A percentile compares a stretch with the other conserved stretches of the same genome.
These are phyloP conservation scores for Scalopus aquaticus DNA, from an alignment of 2,113 vertebrate species.

Conservation along the genomic window DNA sequence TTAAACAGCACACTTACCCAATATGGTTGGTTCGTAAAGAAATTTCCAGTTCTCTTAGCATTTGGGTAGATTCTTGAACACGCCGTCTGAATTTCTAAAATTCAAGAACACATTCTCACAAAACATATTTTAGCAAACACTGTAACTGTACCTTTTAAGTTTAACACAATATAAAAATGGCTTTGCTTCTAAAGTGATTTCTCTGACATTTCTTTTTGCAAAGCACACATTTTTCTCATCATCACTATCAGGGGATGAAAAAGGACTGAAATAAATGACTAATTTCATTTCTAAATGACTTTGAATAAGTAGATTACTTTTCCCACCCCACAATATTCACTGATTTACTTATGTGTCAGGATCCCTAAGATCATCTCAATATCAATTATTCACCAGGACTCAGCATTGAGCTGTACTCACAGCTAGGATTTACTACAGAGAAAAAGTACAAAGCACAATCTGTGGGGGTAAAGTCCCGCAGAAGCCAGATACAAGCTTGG, in stretches of 20 bases:
- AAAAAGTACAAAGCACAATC: background rate
- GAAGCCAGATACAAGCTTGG: background rate
- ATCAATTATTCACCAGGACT: background rate
- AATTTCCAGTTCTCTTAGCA: conserved; percentile 98
- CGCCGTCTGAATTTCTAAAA: conserved; percentile 96
- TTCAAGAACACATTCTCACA: conserved; percentile 56
- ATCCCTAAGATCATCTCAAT: background rate
- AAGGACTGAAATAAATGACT: background rate
- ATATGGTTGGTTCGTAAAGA: conserved; percentile 98
- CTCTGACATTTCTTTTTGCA: background rate
- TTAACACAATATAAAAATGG: conserved; percentile 31
- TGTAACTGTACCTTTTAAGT: background rate
- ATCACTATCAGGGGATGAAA: background rate
- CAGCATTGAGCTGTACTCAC: background rate
- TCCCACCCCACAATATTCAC: background rate
- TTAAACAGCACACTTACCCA: conserved; percentile 89
- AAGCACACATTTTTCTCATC: background rate
- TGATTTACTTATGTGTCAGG: background rate
- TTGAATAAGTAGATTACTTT: background rate
- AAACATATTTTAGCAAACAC: conserved; percentile 37
- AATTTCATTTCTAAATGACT: background rate
- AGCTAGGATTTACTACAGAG: background rate
- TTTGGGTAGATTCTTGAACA: conserved; percentile 98
- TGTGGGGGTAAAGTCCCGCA: background rate
- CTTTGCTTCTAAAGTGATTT: conserved; percentile 18